A percentile compares a stretch with the other conserved stretches of the same genome.
phyloP scores from a whole-genome alignment of 2,888 invertebrate genomes.

The Mactromeris polynyma region DNA sequence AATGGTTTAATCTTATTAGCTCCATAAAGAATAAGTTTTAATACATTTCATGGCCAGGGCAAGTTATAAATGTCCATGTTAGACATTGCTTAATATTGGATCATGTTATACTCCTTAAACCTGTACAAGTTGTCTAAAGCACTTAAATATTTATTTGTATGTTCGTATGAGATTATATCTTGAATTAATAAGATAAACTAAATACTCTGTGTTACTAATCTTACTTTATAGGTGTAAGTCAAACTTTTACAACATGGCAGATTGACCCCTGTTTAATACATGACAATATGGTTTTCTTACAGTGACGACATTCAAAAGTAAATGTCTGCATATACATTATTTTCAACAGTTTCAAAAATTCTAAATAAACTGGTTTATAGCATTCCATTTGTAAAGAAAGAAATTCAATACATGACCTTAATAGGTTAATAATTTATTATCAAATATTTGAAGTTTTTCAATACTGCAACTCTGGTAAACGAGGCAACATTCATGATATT shows the following conservation, averaged over 20 bases:
- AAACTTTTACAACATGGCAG: not conserved
- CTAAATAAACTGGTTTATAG: no score
- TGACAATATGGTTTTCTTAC: no score
- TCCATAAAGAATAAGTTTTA: not conserved
- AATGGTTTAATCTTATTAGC: not conserved
- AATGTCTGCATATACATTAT: no score
- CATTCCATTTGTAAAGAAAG: no score
- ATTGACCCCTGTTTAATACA: not conserved
- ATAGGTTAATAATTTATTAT: no score
- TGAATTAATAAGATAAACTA: not conserved
- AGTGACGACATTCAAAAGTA: no score
- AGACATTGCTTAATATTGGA: not conserved
- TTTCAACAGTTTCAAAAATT: no score
- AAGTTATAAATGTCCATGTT: not conserved
- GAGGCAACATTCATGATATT: no score
- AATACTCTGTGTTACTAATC: not conserved
- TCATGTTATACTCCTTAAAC: not conserved
- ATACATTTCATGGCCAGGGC: not conserved
- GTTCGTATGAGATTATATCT: not conserved
- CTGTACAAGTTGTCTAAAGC: not conserved
- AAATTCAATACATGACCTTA: no score
- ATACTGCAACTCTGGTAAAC: no score
- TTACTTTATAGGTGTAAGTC: not conserved
- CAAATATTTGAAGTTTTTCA: no score
- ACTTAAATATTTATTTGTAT: constrained; percentile 3